These are phyloP conservation scores for Semnornis frantzii DNA, from an alignment of 2,113 vertebrate genomes.

Conservation along the genomic window DNA sequence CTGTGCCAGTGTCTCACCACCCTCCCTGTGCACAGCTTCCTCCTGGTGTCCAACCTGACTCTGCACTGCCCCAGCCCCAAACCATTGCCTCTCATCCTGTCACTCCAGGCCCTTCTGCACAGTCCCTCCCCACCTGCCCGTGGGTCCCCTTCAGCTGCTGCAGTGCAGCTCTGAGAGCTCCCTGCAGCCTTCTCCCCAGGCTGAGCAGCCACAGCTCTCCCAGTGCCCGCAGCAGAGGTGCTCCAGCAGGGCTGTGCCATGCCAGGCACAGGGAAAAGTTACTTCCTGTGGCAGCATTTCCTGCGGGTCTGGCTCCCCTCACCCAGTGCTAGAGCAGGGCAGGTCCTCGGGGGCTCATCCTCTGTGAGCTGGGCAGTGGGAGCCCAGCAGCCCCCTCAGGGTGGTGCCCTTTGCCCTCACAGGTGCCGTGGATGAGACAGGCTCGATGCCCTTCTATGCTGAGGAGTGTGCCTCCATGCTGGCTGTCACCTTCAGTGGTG, in stretches of 20 bases:
- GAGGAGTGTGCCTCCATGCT: constrained; percentile 97
- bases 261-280: not conserved
- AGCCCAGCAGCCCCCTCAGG: accelerated
- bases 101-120: no score
- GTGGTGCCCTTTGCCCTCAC: accelerated
- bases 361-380: accelerated
- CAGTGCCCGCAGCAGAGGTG: no score
- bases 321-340: not conserved
- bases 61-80: no score
- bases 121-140: no score
- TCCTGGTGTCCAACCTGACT: no score
- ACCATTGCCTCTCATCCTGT: no score
- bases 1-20: no score
- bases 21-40: no score
- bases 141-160: no score
- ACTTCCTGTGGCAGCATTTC: not conserved
- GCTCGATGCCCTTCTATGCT: constrained; percentile 92
- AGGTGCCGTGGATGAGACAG: constrained; percentile 94
- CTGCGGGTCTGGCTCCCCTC: not conserved
- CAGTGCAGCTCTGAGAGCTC: no score
- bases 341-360: not conserved
- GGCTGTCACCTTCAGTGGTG: constrained; percentile 96
- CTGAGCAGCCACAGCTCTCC: no score
- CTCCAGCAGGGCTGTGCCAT: not conserved
- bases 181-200: no score